phyloP scores from a whole-genome alignment of 2,888 invertebrate species.

The Hirudinaria manillensis region DNA sequence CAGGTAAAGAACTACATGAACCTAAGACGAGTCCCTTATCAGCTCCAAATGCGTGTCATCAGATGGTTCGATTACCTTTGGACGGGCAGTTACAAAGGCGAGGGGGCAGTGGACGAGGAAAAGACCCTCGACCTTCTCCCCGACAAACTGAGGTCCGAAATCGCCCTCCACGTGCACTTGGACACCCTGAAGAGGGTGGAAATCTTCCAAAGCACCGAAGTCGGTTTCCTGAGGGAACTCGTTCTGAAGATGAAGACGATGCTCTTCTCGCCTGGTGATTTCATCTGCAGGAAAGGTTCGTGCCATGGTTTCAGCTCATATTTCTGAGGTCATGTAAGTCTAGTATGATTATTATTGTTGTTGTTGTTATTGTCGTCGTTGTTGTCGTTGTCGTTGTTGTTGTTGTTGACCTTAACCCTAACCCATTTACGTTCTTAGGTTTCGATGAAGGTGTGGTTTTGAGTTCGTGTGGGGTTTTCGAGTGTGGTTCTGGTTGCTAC shows the following conservation, averaged over 20 bases:
- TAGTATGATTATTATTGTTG: too few relatives aligned
- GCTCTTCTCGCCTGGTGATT: slow-evolving; percentile 94
- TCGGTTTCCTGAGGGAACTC: slow-evolving; percentile 93
- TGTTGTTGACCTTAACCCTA: too few relatives aligned
- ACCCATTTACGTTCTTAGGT: too few relatives aligned
- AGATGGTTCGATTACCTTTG: slow-evolving; percentile 99
- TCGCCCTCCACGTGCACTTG: slow-evolving; percentile 96
- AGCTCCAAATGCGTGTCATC: slow-evolving; percentile 92
- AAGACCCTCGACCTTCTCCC: slow-evolving; percentile 55
- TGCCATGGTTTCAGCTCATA: background rate
- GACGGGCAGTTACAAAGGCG: slow-evolving; percentile 66
- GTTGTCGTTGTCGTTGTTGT: too few relatives aligned
- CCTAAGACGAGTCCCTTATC: slow-evolving; percentile 86
- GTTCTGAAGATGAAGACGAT: slow-evolving; percentile 89
- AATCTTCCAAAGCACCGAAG: slow-evolving; percentile 98
- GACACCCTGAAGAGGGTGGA: slow-evolving; percentile 87
- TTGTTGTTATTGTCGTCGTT: too few relatives aligned
- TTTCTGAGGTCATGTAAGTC: background rate
- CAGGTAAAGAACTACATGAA: slow-evolving; percentile 98
- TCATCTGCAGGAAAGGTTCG: slow-evolving; percentile 93
- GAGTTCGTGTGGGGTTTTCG: too few relatives aligned
- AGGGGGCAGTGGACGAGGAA: slow-evolving; percentile 95
- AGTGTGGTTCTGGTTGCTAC: too few relatives aligned
- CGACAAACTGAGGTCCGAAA: slow-evolving; percentile 66
- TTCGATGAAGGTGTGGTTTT: too few relatives aligned